A percentile compares a stretch with the other conserved stretches of the same genome.
These are phyloP conservation scores for Amiota communis DNA, from an alignment of 2,888 invertebrate genomes.

Conservation along the genomic window DNA sequence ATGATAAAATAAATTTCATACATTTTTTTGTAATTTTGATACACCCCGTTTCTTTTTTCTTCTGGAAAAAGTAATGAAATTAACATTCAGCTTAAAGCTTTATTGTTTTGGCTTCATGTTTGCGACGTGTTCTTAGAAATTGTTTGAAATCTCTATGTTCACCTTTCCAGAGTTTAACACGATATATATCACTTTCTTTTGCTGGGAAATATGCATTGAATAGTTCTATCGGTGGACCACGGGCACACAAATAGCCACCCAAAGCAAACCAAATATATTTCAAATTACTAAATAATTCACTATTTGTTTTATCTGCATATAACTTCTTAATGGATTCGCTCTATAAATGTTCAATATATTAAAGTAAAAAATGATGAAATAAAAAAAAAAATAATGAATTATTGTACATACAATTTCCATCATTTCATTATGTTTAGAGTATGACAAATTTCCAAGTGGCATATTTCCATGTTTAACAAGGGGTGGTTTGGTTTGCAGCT, in stretches of 20 bases:
- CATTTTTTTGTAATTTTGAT: too few relatives aligned
- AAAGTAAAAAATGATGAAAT: neutral
- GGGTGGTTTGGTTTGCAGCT: neutral
- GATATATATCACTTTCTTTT: neutral
- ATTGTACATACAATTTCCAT: neutral
- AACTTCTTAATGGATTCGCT: neutral
- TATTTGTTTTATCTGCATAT: too few relatives aligned
- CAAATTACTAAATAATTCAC: too few relatives aligned
- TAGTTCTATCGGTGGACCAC: neutral
- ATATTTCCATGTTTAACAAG: neutral
- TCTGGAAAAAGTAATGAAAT: too few relatives aligned
- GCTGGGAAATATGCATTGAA: slow-evolving; percentile 10
- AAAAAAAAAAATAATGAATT: neutral
- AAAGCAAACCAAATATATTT: slow-evolving; percentile 17
- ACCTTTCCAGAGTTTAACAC: neutral
- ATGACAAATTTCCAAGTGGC: neutral
- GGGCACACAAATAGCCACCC: neutral
- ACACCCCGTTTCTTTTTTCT: too few relatives aligned
- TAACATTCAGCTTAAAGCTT: too few relatives aligned
- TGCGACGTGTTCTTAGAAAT: too few relatives aligned
- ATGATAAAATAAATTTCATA: too few relatives aligned
- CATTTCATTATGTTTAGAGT: neutral
- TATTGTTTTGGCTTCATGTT: too few relatives aligned
- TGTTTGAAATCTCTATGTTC: neutral
- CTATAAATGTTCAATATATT: neutral